phyloP scores from a whole-genome alignment of 2,888 invertebrate genomes.

The Graphium colonna region DNA sequence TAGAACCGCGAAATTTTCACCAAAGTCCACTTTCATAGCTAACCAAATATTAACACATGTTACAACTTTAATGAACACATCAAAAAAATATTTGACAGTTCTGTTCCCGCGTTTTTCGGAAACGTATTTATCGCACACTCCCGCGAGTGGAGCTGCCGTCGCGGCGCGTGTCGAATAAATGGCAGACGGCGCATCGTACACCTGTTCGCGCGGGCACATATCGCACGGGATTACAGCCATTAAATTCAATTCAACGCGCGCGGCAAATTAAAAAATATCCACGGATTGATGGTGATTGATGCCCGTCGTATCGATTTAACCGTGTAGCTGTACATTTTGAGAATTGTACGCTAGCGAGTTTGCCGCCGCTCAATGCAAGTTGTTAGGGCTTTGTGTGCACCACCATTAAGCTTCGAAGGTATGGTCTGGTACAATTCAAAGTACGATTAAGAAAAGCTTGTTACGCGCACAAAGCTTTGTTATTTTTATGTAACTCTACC shows the following conservation, averaged over 20 bases:
- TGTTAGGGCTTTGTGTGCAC: conserved; percentile 8
- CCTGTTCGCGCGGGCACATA: conserved; percentile 50
- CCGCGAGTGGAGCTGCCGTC: conserved; percentile 43
- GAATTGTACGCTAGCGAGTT: conserved; percentile 24
- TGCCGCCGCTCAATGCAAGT: conserved; percentile 20
- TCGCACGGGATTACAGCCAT: conserved; percentile 37
- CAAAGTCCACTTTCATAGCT: conserved; percentile 11
- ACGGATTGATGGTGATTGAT: conserved; percentile 44
- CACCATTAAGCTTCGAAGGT: too few relatives aligned
- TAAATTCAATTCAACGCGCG: conserved; percentile 29
- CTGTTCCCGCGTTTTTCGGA: not conserved
- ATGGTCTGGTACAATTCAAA: too few relatives aligned
- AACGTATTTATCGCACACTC: conserved; percentile 35
- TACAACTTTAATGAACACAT: not conserved
- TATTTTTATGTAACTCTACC: too few relatives aligned
- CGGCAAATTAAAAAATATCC: conserved; percentile 29
- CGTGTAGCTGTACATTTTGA: conserved; percentile 9
- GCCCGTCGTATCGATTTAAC: conserved; percentile 37
- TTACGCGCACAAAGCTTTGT: too few relatives aligned
- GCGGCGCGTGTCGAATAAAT: conserved; percentile 69
- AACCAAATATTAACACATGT: not conserved
- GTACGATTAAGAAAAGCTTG: too few relatives aligned
- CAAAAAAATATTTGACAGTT: not conserved
- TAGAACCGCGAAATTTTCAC: conserved; percentile 10
- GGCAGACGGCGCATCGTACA: conserved; percentile 50